Evolutionary conservation across 2,797 vertebrate species (phyloP).

Genomic region (Fundulus diaphanus): DNA sequence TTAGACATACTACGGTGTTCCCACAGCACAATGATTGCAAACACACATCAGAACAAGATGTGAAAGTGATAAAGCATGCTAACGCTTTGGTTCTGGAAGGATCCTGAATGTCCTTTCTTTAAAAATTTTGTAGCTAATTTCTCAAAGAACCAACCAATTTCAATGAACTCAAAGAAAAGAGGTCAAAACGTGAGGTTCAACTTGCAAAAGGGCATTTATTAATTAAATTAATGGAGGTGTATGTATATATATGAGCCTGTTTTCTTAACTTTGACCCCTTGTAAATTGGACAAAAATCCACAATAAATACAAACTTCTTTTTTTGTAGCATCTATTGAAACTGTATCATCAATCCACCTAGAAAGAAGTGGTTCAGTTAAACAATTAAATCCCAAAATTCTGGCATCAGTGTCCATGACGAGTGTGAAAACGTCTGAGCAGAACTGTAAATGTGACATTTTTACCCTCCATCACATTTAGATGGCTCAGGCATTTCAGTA

Average conservation of each 20-base stretch:
- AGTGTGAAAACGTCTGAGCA: background rate
- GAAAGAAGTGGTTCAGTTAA: background rate
- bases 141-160: background rate
- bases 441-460: constrained; percentile 2
- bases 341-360: background rate
- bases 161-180: background rate
- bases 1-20: background rate
- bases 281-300: background rate
- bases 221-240: background rate
- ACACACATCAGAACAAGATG: background rate
- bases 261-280: too few species aligned
- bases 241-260: background rate
- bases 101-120: too few species aligned
- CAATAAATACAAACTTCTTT: background rate
- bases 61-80: background rate
- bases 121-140: background rate
- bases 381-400: background rate
- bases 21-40: background rate
- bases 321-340: background rate
- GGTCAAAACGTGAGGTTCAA: background rate
- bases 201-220: background rate
- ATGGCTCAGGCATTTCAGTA: constrained; percentile 67
- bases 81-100: background rate
- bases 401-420: background rate
- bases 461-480: constrained; percentile 63